Base-by-base conservation (phyloP, 2,888 invertebrate species). In the Tenthredo distinguenda region DNA sequence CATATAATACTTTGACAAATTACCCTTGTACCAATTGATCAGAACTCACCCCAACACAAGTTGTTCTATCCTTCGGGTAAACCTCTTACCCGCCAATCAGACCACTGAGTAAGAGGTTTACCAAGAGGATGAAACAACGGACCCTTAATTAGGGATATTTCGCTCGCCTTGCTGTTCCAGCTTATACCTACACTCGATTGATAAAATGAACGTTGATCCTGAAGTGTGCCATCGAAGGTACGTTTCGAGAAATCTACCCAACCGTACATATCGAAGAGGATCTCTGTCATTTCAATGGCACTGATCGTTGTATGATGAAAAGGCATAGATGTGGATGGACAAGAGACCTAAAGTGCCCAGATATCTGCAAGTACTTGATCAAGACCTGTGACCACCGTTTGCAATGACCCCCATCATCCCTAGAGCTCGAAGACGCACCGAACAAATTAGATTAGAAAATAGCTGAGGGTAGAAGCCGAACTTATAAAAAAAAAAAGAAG, bases 31-130 rank as follows among this genome's bases (percentile, higher is more conserved):
- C 21, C 71, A 71, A n/a, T 71, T 37, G 34, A 71, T 37, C 71
- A 71, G 71, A 71, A 37, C 18, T 71, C 26, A n/a, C 40, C 26
- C 72, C 12, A 26, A 40, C 43, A 43, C 72, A n/a, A 4, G 43
- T 21, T 43, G 21, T 43, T 74, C 68, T 68, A 34, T 74, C 10
- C n/a, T 74, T 21, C 3, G n/a, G 43, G 43, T 40, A 71, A 71
- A 37, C 71, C 71, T 71, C 71, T 71, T 71, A 31, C 71, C 12
- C 37, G 37, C 71, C 71, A 37, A 71, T 37, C 71, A 37, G 71
- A 71, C 71, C 7, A 74, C 21, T 43, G 43, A 43, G 43, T 74
- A 74, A 74, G 72, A 74, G 72, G 72, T 43, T 74, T 31, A 43
- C 72, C 72, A 40, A 31, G 40, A 43, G 72, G n/a, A 74, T 43